Evolutionary conservation across 2,888 invertebrate species (phyloP).

Genomic region (Drosophila macrothrix): DNA sequence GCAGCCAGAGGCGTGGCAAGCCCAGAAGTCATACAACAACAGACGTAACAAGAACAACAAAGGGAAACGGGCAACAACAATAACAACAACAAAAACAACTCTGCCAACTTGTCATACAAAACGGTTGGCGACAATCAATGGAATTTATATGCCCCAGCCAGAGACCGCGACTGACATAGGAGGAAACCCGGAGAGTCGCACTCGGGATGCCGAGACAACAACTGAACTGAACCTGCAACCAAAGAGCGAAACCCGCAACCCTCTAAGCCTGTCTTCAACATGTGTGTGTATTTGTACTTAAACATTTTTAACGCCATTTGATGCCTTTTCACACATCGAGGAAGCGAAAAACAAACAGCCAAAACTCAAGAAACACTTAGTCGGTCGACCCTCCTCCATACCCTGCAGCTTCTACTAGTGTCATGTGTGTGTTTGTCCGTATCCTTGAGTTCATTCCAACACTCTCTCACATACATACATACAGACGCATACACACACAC

Average conservation of each 20-base stretch:
- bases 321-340: conserved; percentile 78
- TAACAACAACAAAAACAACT: conserved; percentile 43
- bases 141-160: conserved; percentile 64
- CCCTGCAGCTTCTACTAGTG: conserved; percentile 16
- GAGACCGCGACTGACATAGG: conserved; percentile 9
- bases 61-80: conserved; percentile 5
- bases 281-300: conserved; percentile 59
- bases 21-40: conserved; percentile 77
- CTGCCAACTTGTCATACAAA: conserved; percentile 75
- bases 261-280: conserved; percentile 11
- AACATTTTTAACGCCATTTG: conserved; percentile 80
- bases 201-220: conserved; percentile 20
- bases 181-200: conserved; percentile 15
- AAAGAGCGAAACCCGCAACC: conserved; percentile 24
- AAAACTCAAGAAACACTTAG: conserved; percentile 77
- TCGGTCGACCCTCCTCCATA: conserved; percentile 39
- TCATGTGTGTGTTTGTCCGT: conserved; percentile 18
- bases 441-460: conserved; percentile 50
- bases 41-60: conserved; percentile 51
- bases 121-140: conserved; percentile 78
- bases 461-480: conserved; percentile 11
- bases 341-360: conserved; percentile 69
- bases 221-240: conserved; percentile 39
- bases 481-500: not conserved
- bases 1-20: conserved; percentile 56